Percentiles rank a stretch among this genome's conserved stretches.
Evolutionary conservation across 2,797 vertebrate genomes (phyloP).

Genomic region (Apodemus agrarius): DNA sequence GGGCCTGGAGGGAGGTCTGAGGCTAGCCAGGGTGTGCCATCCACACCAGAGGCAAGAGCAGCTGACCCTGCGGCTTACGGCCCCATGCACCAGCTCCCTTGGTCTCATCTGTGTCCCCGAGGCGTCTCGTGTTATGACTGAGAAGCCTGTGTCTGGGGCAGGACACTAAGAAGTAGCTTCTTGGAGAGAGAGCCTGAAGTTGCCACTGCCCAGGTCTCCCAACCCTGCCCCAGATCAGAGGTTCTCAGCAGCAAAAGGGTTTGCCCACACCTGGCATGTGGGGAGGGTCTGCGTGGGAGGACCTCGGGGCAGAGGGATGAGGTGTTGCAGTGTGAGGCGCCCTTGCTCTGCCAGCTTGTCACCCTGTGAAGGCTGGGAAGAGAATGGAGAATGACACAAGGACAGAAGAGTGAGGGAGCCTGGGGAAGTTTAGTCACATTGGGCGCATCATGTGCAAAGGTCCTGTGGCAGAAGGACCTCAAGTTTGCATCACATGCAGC

Average conservation of each 20-base stretch:
- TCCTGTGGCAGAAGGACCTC: neutral
- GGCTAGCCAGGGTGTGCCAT: neutral
- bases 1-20: neutral
- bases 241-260: neutral
- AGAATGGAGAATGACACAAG: neutral
- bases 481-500: neutral
- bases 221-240: neutral
- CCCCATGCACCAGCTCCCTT: neutral
- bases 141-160: no score
- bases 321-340: accelerated
- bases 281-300: neutral
- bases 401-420: neutral
- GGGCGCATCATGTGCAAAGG: neutral
- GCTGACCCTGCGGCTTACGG: neutral
- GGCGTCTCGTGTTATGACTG: neutral
- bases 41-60: no score
- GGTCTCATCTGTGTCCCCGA: no score
- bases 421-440: neutral
- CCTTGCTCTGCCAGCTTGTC: neutral
- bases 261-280: neutral
- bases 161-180: neutral
- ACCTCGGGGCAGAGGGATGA: neutral
- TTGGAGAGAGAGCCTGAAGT: neutral
- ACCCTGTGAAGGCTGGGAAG: no score
- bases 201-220: neutral